phyloP scores from a whole-genome alignment of 92 coral and sea anemone genomes.

The Porites lobata region DNA sequence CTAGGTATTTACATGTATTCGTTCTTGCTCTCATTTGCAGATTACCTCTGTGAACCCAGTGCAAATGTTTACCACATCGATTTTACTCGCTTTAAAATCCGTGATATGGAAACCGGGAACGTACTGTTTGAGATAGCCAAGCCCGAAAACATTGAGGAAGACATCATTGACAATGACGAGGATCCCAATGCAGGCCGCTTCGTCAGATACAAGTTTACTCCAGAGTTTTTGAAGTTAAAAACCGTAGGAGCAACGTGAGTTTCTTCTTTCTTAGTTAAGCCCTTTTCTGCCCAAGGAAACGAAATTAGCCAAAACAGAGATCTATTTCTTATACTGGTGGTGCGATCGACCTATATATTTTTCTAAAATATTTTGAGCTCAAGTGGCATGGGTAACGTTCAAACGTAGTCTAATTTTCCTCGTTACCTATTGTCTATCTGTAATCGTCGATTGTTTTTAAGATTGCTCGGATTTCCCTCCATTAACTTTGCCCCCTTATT shows the following conservation, averaged over 20 bases:
- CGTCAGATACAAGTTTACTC: slow-evolving; percentile 95
- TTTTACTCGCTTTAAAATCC: slow-evolving; percentile 96
- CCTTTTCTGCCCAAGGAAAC: background rate
- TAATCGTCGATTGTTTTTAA: background rate
- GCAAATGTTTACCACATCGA: slow-evolving; percentile 97
- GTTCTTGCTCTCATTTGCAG: slow-evolving; percentile 63
- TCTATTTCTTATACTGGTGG: background rate
- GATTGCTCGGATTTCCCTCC: slow-evolving; percentile 7
- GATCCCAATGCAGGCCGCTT: slow-evolving; percentile 99
- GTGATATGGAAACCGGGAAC: slow-evolving; percentile 94
- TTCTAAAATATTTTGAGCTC: background rate
- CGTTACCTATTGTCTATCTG: background rate
- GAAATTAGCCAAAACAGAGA: background rate
- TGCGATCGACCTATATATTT: background rate
- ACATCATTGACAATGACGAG: slow-evolving; percentile 83
- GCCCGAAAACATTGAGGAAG: slow-evolving; percentile 95
- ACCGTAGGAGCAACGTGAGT: slow-evolving; percentile 99
- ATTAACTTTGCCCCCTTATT: background rate
- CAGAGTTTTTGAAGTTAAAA: slow-evolving; percentile 90
- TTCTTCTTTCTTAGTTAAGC: background rate
- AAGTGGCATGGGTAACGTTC: background rate
- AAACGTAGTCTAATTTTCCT: background rate
- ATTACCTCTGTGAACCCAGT: slow-evolving; percentile 92
- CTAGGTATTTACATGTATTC: background rate
- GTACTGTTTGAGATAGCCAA: slow-evolving; percentile 98